Evolutionary conservation across 1,140 invertebrate species (phyloP), one percentile per base, ranked within the genome.

Genomic region (Drosophila navojoa): DNA sequence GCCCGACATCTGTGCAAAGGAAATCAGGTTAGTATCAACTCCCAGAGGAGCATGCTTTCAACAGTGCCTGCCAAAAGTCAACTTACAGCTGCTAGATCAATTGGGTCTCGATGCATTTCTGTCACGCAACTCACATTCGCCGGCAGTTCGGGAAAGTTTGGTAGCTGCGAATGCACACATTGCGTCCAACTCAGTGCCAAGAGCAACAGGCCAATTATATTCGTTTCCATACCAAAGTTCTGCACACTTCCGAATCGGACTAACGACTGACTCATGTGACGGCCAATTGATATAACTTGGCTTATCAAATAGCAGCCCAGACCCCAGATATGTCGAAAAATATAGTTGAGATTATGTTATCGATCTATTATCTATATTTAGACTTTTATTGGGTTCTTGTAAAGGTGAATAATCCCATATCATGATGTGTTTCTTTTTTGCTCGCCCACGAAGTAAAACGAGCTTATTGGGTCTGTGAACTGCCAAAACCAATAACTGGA

Each of bases 1-100:
- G 4, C 81, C 81, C 35, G 35, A 38, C 35, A 38, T 79, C 69
- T 7, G 75, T 44, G 76, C 80, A 84, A 5, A 38, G 27, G n/a
- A 76, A 62, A 25, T 69, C 38, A 3, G 35, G 9, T 38, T 38
- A 38, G 35, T 10, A 15, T 1, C 13, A 6, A 15, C 19, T 19
- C 19, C 19, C 19, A 19, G 19, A 19, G 19, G 19, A 19, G 19
- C 19, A 19, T 19, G 19, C 19, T 10, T n/a, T 35, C 5, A 35
- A 42, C 25, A 47, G 22, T 32, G 29, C 0, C 5, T 45, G 25
- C 4, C 54, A 4, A 22, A 1, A 25, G 27, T 6, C 5, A 44
- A 76, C 75, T 55, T 62, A 82, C 79, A 4, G 7, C 38, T 19
- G 60, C 42, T 2, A 81, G 29, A 10, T 78, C 60, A 7, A 75